These are phyloP conservation scores for Drosophila lacertosa DNA, from an alignment of 1,140 invertebrate species.

Conservation along the genomic window DNA sequence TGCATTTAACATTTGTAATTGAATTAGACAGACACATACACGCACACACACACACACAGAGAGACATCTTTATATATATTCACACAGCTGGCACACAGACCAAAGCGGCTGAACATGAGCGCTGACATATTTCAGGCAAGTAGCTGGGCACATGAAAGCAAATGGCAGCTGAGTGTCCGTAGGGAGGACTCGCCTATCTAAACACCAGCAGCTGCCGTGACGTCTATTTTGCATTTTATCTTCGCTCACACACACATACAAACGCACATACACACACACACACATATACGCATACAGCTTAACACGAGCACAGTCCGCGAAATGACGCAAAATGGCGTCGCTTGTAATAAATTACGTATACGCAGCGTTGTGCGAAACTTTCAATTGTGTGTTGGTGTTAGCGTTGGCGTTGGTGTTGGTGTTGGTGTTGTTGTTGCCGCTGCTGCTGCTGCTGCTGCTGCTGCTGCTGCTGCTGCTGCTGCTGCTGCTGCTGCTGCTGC, in stretches of 20 bases:
- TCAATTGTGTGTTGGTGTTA: slow-evolving; percentile 40
- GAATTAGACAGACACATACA: slow-evolving; percentile 51
- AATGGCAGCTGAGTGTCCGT: slow-evolving; percentile 29
- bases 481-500: not conserved
- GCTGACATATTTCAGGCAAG: slow-evolving; percentile 47
- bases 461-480: slow-evolving; percentile 9
- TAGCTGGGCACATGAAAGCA: slow-evolving; percentile 37
- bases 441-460: not conserved
- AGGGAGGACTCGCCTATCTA: slow-evolving; percentile 35
- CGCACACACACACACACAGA: not conserved
- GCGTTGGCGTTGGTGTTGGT: slow-evolving; percentile 15
- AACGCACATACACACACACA: not conserved
- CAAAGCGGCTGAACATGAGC: slow-evolving; percentile 30
- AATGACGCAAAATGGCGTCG: slow-evolving; percentile 68
- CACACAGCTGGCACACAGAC: slow-evolving; percentile 1
- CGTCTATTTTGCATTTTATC: slow-evolving; percentile 74
- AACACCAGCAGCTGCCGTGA: slow-evolving; percentile 49
- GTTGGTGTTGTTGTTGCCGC: not conserved
- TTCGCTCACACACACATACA: slow-evolving; percentile 22
- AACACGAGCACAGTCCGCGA: slow-evolving; percentile 37
- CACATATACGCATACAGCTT: slow-evolving; percentile 14
- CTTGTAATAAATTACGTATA: slow-evolving; percentile 78
- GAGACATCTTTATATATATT: not conserved
- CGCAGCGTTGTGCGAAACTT: slow-evolving; percentile 65
- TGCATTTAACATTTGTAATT: slow-evolving; percentile 62